Conservation (phyloP, 2,888 invertebrate species). For the Apotomis capreana region DNA sequence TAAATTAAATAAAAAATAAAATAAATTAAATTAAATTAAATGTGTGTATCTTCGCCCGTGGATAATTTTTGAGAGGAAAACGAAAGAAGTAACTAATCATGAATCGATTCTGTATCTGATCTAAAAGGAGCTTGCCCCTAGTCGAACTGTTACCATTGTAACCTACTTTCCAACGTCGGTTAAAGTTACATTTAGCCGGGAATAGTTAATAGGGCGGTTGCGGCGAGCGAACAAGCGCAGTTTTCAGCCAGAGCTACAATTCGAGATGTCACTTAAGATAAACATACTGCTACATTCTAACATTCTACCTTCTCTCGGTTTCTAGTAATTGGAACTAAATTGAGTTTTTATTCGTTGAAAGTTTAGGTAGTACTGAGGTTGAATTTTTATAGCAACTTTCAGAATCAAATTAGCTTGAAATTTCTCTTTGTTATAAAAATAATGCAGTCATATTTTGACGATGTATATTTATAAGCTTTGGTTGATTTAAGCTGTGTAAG, state of each 20-base stretch:
- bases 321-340: constrained; percentile 26
- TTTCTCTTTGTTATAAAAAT: not conserved
- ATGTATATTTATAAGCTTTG: no score
- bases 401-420: constrained; percentile 22
- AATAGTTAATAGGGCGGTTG: constrained; percentile 37
- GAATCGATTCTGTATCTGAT: constrained; percentile 27
- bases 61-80: no score
- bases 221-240: constrained; percentile 31
- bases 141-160: constrained; percentile 24
- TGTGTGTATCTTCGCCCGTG: no score
- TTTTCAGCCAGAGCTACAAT: constrained; percentile 25
- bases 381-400: constrained; percentile 23
- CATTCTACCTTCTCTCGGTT: constrained; percentile 12
- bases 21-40: no score
- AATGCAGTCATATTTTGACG: no score
- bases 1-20: no score
- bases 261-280: constrained; percentile 40
- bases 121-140: constrained; percentile 15
- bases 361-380: constrained; percentile 20
- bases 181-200: constrained; percentile 34
- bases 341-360: constrained; percentile 27
- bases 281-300: constrained; percentile 10
- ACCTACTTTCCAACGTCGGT: constrained; percentile 28
- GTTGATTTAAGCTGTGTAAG: no score
- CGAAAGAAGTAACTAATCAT: not conserved